Evolutionary conservation across 2,797 vertebrate genomes (phyloP).

Genomic region (Avahi laniger): DNA sequence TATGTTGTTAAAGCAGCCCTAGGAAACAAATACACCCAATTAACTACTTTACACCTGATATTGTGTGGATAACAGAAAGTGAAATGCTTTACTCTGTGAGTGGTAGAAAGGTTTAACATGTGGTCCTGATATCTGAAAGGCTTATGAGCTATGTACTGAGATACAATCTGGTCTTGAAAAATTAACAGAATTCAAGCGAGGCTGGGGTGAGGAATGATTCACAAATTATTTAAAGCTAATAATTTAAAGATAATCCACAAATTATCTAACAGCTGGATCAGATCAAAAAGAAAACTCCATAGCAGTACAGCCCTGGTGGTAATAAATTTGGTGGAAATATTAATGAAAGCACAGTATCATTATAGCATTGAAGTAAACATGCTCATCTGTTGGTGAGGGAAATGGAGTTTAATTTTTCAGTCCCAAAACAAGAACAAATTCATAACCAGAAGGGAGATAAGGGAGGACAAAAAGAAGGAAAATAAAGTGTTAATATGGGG

Average conservation of each 20-base stretch:
- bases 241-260: neutral
- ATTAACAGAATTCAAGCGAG: slow-evolving; percentile 13
- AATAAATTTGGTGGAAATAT: neutral
- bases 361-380: neutral
- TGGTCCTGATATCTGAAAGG: neutral
- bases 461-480: neutral
- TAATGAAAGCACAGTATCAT: neutral
- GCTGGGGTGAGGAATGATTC: neutral
- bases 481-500: neutral
- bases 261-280: neutral
- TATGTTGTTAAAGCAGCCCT: neutral
- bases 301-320: neutral
- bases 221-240: neutral
- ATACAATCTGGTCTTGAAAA: neutral
- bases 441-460: neutral
- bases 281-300: neutral
- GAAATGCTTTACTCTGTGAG: neutral
- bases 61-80: neutral
- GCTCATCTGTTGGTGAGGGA: neutral
- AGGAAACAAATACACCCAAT: neutral
- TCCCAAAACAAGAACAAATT: neutral
- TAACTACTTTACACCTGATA: neutral
- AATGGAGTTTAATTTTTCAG: neutral
- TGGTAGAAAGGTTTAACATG: neutral
- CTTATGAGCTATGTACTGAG: neutral